Evolutionary conservation across 2,888 invertebrate species (phyloP).

Genomic region (Operophtera brumata): DNA sequence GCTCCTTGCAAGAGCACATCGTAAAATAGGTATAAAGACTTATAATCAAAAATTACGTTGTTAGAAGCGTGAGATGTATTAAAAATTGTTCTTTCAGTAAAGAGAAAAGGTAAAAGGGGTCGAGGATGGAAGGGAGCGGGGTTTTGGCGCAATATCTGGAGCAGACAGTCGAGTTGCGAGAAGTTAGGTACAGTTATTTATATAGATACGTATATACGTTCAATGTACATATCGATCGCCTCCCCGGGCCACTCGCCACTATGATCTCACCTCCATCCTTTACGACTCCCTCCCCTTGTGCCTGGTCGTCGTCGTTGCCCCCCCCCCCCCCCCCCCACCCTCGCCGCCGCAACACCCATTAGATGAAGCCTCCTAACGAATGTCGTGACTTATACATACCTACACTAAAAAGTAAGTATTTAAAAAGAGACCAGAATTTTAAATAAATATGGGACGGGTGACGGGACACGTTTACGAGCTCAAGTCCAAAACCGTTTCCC

Average conservation of each 20-base stretch:
- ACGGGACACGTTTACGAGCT: too few relatives aligned
- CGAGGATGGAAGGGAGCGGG: conserved; percentile 56
- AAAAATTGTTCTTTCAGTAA: conserved; percentile 45
- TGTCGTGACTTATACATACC: conserved; percentile 43
- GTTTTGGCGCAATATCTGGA: conserved; percentile 79
- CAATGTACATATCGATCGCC: conserved; percentile 81
- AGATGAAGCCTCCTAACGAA: conserved; percentile 58
- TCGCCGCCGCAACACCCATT: conserved; percentile 64
- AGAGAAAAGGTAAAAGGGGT: conserved; percentile 57
- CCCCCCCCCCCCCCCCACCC: conserved; percentile 51
- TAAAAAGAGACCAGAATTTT: too few relatives aligned
- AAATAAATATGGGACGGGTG: too few relatives aligned
- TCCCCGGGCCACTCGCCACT: conserved; percentile 80
- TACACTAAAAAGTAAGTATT: too few relatives aligned
- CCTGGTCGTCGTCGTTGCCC: too few relatives aligned
- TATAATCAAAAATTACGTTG: background rate
- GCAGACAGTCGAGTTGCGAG: conserved; percentile 78
- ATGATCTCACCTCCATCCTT: conserved; percentile 80
- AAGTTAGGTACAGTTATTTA: conserved; percentile 78
- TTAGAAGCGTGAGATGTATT: conserved; percentile 27
- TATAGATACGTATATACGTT: conserved; percentile 78
- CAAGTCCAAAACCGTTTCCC: too few relatives aligned
- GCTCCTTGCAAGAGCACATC: too few relatives aligned
- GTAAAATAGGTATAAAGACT: too few relatives aligned
- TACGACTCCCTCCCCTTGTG: conserved; percentile 60